Evolutionary conservation across 2,888 invertebrate genomes (phyloP).

Genomic region (Sclerodermus sp.): DNA sequence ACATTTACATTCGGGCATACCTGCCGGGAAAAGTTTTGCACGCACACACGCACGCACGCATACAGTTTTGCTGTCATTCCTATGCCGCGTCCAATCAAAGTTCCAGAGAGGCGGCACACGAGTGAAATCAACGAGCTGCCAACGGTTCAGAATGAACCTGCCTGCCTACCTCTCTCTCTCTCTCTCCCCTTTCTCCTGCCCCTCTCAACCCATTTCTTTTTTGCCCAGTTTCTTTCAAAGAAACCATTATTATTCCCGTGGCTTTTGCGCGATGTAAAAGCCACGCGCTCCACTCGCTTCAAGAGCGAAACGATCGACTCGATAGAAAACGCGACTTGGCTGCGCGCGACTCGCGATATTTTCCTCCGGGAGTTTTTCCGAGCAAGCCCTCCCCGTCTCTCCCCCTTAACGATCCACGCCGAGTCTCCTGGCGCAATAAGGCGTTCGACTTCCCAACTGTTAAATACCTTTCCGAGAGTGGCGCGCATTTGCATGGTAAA

Average conservation of each 20-base stretch:
- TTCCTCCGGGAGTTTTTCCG: too few species aligned
- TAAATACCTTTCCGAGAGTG: too few species aligned
- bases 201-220: conserved; percentile 1
- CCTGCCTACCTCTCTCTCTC: neutral
- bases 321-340: too few species aligned
- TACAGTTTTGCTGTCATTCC: conserved; percentile 5
- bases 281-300: too few species aligned
- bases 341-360: too few species aligned
- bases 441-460: too few species aligned
- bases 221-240: conserved; percentile 11
- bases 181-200: neutral
- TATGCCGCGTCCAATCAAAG: conserved; percentile 34
- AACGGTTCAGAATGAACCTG: neutral
- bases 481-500: too few species aligned
- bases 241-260: conserved; percentile 10
- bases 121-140: conserved; percentile 5
- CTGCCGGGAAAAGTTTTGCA: conserved; percentile 22
- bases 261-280: conserved; percentile 13
- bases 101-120: conserved; percentile 22
- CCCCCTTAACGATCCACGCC: too few species aligned
- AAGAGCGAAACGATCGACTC: too few species aligned
- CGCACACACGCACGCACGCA: conserved; percentile 7
- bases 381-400: too few species aligned
- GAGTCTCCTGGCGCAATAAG: too few species aligned
- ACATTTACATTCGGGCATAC: conserved; percentile 22